Evolutionary conservation across 2,797 vertebrate species (phyloP).

Genomic region (Petrocephalus schoutedeni): DNA sequence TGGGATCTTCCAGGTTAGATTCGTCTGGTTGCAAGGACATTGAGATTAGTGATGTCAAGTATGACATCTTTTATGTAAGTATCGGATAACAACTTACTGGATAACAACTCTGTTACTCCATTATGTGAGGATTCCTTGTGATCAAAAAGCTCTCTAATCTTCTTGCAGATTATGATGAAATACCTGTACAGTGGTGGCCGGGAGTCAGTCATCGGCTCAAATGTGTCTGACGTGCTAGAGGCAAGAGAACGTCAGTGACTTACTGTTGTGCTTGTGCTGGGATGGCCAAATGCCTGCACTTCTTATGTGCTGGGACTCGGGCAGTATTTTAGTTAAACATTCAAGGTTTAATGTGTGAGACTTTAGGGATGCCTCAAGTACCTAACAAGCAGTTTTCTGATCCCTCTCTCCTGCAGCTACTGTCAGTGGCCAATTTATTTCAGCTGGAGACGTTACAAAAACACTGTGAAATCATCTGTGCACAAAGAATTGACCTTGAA

Average conservation of each 20-base stretch:
- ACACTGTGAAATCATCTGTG: conserved; percentile 78
- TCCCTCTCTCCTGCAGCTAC: conserved; percentile 56
- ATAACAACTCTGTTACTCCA: conserved; percentile 1
- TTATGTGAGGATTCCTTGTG: background rate
- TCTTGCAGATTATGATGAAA: conserved; percentile 78
- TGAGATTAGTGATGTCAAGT: conserved; percentile 83
- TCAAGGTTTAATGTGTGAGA: background rate
- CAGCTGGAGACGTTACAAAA: conserved; percentile 77
- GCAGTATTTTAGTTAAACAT: background rate
- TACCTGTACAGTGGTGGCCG: conserved; percentile 88
- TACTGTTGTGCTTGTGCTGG: background rate
- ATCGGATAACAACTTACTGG: background rate
- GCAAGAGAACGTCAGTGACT: conserved; percentile 53
- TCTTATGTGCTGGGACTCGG: background rate
- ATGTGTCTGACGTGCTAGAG: conserved; percentile 71
- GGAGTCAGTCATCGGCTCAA: conserved; percentile 65
- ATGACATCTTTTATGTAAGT: conserved; percentile 80
- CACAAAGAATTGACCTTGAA: conserved; percentile 69
- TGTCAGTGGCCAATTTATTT: conserved; percentile 77
- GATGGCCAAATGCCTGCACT: background rate
- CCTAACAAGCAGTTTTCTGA: background rate
- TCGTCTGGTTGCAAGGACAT: conserved; percentile 63
- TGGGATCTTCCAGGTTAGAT: conserved; percentile 63
- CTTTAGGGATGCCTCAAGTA: background rate
- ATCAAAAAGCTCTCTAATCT: background rate